Evolutionary conservation across 1,140 invertebrate species (phyloP).

Genomic region (Potamilus streckersoni): DNA sequence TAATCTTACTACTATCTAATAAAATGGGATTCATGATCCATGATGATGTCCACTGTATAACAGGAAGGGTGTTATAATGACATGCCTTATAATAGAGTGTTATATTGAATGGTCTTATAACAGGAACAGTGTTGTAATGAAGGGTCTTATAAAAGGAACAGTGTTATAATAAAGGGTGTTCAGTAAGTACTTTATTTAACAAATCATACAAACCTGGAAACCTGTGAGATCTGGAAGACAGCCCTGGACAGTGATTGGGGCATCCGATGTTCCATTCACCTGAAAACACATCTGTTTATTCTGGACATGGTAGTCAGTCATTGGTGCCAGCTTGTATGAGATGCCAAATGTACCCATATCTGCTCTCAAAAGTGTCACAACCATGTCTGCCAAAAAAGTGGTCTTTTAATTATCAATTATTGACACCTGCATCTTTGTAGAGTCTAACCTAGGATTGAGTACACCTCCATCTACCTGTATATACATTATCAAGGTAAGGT

Average conservation of each 20-base stretch:
- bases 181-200: too few species aligned
- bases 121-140: too few species aligned
- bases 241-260: slow-evolving; percentile 77
- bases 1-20: too few species aligned
- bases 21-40: too few species aligned
- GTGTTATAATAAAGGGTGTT: too few species aligned
- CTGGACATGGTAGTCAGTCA: slow-evolving; percentile 79
- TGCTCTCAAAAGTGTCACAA: slow-evolving; percentile 85
- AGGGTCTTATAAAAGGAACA: too few species aligned
- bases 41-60: too few species aligned
- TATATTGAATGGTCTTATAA: too few species aligned
- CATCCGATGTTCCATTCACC: slow-evolving; percentile 80
- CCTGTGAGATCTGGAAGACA: slow-evolving; percentile 85
- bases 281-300: slow-evolving; percentile 86
- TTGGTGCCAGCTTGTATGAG: slow-evolving; percentile 86
- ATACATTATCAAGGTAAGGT: neutral
- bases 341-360: slow-evolving; percentile 77
- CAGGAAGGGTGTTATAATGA: too few species aligned
- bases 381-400: slow-evolving; percentile 75
- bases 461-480: neutral
- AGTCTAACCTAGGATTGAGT: neutral
- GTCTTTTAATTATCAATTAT: neutral
- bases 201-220: slow-evolving; percentile 70
- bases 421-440: neutral
- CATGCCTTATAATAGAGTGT: too few species aligned